These are phyloP conservation scores for Aphodius granarius DNA, from an alignment of 2,888 invertebrate species.

Conservation along the genomic window DNA sequence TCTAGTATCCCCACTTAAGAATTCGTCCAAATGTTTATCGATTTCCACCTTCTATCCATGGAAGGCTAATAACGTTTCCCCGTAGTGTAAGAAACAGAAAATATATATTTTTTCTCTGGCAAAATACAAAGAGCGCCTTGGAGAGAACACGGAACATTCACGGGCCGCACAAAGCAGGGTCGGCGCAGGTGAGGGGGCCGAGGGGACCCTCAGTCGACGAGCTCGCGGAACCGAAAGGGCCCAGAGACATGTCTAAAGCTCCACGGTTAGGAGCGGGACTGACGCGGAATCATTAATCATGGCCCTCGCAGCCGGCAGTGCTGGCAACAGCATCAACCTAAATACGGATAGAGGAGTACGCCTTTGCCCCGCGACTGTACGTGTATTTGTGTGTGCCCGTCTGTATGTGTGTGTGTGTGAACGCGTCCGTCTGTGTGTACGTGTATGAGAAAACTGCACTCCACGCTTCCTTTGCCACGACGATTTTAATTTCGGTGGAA, in stretches of 20 bases:
- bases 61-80: not conserved
- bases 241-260: slow-evolving; percentile 55
- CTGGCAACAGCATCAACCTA: slow-evolving; percentile 52
- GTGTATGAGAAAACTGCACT: not conserved
- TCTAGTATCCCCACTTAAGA: not conserved
- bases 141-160: not conserved
- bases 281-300: slow-evolving; percentile 55
- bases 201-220: not conserved
- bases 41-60: not conserved
- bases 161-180: not conserved
- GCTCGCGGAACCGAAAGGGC: slow-evolving; percentile 44
- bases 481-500: not conserved
- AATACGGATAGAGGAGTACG: slow-evolving; percentile 45
- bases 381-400: not conserved
- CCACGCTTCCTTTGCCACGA: not conserved
- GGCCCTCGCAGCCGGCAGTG: slow-evolving; percentile 51
- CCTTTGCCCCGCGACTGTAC: not conserved
- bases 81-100: not conserved
- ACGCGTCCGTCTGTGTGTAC: not conserved
- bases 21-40: not conserved
- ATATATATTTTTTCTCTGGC: not conserved
- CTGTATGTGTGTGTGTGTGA: not conserved
- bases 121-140: not conserved
- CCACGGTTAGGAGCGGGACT: slow-evolving; percentile 52
- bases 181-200: not conserved